Percentiles rank a stretch among this genome's conserved stretches.
phyloP scores from a whole-genome alignment of 2,797 vertebrate species.

The Spondyliosoma cantharus region DNA sequence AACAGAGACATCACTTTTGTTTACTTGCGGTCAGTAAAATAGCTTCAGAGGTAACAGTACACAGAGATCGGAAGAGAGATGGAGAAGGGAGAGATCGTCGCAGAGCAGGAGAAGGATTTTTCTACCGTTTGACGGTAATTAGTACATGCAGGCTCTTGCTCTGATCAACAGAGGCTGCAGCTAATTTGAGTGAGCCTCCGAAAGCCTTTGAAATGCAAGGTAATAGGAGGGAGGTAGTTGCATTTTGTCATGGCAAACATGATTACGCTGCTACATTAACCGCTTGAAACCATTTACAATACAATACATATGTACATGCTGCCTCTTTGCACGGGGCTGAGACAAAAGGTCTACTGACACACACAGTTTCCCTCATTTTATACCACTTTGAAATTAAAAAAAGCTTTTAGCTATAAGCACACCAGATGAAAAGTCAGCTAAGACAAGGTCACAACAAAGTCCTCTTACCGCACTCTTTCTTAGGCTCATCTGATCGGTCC shows the following conservation, averaged over 20 bases:
- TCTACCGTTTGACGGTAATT: constrained; percentile 48
- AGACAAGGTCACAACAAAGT: background rate
- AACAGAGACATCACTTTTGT: constrained; percentile 8
- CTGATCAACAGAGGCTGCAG: constrained; percentile 45
- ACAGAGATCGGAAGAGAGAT: constrained; percentile 7
- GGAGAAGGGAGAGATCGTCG: background rate
- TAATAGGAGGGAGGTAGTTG: constrained; percentile 50
- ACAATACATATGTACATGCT: constrained; percentile 5
- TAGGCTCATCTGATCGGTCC: constrained; percentile 96
- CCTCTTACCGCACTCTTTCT: constrained; percentile 95
- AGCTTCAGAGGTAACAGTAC: constrained; percentile 2
- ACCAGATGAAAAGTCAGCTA: background rate
- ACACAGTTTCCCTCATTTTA: constrained; percentile 19
- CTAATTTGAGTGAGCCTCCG: constrained; percentile 37
- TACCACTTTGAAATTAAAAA: background rate
- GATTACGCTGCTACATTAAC: constrained; percentile 46
- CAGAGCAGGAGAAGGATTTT: constrained; percentile 21
- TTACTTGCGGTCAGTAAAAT: background rate
- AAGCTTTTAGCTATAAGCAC: background rate
- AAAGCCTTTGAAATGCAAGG: constrained; percentile 58
- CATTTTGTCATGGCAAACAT: constrained; percentile 61
- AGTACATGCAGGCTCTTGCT: constrained; percentile 49
- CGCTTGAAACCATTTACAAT: constrained; percentile 39
- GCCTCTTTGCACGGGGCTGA: background rate
- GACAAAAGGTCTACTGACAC: constrained; percentile 25